These are phyloP conservation scores for Thelaira solivaga DNA, from an alignment of 2,888 invertebrate genomes.

Conservation along the genomic window DNA sequence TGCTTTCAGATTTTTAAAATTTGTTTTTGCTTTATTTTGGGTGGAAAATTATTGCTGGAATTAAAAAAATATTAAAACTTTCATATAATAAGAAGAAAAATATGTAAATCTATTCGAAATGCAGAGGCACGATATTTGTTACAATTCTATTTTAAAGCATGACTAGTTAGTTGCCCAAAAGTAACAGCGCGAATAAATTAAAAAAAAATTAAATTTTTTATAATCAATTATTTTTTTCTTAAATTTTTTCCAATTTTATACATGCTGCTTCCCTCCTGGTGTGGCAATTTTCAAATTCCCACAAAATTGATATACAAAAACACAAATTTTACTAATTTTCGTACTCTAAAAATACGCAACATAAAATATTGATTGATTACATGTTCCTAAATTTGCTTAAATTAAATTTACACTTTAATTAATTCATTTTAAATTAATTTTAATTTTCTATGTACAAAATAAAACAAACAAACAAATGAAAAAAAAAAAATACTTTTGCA, in stretches of 20 bases:
- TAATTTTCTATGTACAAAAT: not conserved
- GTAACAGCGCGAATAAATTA: not conserved
- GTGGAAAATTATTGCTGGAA: too few species aligned
- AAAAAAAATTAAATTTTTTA: constrained; percentile 1
- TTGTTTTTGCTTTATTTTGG: too few species aligned
- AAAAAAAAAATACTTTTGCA: not conserved
- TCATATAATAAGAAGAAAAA: too few species aligned
- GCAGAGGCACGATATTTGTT: not conserved
- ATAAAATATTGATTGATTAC: constrained; percentile 7
- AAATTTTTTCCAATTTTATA: constrained; percentile 38
- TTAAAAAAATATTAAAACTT: too few species aligned
- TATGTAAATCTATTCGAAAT: too few species aligned
- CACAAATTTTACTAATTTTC: not conserved
- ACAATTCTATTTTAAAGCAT: constrained; percentile 28
- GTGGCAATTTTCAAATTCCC: constrained; percentile 18
- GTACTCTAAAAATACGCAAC: constrained; percentile 1
- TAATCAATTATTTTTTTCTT: constrained; percentile 40
- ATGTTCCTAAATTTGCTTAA: not conserved
- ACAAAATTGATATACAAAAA: constrained; percentile 11
- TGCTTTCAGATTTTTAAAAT: too few species aligned
- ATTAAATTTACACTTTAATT: constrained; percentile 5
- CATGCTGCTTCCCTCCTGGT: constrained; percentile 48
- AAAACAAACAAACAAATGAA: not conserved
- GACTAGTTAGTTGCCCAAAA: constrained; percentile 18
- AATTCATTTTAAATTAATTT: not conserved